Percentiles rank a stretch among this genome's conserved stretches.
These are phyloP conservation scores for Condylostylus longicornis DNA, from an alignment of 1,140 invertebrate genomes.

Conservation along the genomic window DNA sequence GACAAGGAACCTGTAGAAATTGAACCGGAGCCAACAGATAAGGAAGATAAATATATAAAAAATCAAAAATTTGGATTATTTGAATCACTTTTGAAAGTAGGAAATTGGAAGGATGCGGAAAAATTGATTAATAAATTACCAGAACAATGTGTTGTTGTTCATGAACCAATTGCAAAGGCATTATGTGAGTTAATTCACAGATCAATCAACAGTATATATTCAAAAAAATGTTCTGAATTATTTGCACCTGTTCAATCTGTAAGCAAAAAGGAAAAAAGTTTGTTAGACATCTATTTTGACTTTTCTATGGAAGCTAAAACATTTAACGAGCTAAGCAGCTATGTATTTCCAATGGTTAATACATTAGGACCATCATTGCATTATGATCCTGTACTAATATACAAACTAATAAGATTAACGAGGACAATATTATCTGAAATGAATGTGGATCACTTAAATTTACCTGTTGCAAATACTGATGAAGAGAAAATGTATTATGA, in stretches of 20 bases:
- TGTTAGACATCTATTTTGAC: conserved; percentile 18
- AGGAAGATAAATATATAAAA: conserved; percentile 45
- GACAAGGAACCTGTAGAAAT: conserved; percentile 58
- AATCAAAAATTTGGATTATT: conserved; percentile 93
- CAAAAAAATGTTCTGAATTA: conserved; percentile 42
- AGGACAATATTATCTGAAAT: conserved; percentile 22
- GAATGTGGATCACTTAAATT: conserved; percentile 24
- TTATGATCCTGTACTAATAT: conserved; percentile 74
- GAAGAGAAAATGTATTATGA: conserved; percentile 37
- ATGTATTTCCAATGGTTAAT: conserved; percentile 73
- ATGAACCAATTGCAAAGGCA: conserved; percentile 62
- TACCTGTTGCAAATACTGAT: conserved; percentile 18
- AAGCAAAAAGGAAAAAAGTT: conserved; percentile 13
- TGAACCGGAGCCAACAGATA: conserved; percentile 54
- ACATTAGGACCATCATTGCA: conserved; percentile 78
- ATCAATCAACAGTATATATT: conserved; percentile 78
- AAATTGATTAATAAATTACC: conserved; percentile 68
- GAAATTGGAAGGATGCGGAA: conserved; percentile 76
- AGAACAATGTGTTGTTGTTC: conserved; percentile 60
- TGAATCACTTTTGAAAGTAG: conserved; percentile 74
- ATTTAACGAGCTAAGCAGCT: conserved; percentile 58
- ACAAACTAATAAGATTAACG: conserved; percentile 60
- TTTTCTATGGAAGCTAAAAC: conserved; percentile 32
- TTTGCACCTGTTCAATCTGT: conserved; percentile 15
- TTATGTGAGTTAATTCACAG: conserved; percentile 69